Evolutionary conservation across 1,140 invertebrate species (phyloP).

Genomic region (Ceratosolen fusciceps): DNA sequence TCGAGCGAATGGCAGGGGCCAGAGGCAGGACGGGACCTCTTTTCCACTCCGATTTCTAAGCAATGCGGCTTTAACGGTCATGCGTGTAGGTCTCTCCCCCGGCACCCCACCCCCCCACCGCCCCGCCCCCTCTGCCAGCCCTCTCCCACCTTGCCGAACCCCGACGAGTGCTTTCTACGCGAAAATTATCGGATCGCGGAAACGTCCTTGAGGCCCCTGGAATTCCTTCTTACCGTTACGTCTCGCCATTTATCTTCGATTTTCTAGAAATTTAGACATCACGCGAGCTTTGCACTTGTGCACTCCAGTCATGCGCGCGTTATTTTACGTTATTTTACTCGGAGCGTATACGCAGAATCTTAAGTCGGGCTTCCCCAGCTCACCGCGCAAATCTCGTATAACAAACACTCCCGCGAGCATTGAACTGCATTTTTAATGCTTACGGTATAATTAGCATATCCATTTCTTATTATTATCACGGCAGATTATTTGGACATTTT

Average conservation of each 20-base stretch:
- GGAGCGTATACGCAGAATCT: neutral
- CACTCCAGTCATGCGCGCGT: neutral
- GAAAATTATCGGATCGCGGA: neutral
- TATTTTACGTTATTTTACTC: neutral
- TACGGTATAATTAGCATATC: too few species aligned
- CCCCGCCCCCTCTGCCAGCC: too few species aligned
- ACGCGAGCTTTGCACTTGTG: neutral
- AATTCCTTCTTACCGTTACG: conserved; percentile 5
- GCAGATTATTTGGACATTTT: too few species aligned
- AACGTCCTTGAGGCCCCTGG: neutral
- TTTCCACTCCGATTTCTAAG: conserved; percentile 47
- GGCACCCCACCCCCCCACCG: too few species aligned
- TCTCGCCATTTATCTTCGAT: neutral
- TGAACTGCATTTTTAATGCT: too few species aligned
- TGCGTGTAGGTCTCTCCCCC: too few species aligned
- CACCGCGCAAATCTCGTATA: too few species aligned
- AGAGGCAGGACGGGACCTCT: too few species aligned
- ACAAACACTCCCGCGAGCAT: too few species aligned
- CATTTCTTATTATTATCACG: too few species aligned
- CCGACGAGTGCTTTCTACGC: conserved; percentile 15
- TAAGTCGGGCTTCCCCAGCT: too few species aligned
- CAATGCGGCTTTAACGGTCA: neutral
- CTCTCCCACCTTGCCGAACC: too few species aligned
- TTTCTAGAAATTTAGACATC: neutral
- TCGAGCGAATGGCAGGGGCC: neutral